These are phyloP conservation scores for Pelvicachromis taeniatus DNA, from an alignment of 2,113 vertebrate genomes.

Conservation along the genomic window DNA sequence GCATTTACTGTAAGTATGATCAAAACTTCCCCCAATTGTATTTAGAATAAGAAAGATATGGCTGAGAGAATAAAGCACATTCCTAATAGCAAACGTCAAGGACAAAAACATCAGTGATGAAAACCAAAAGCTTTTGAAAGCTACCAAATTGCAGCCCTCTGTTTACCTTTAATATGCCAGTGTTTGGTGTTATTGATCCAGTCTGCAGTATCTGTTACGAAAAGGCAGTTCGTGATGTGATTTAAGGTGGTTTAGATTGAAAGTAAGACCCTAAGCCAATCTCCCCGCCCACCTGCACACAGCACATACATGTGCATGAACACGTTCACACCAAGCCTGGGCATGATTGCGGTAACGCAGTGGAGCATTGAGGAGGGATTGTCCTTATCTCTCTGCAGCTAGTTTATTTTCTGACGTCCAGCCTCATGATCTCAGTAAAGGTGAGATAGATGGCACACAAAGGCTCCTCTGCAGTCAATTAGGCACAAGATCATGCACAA, in stretches of 20 bases:
- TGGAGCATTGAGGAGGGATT: background rate
- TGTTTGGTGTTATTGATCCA: background rate
- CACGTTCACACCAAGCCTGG: background rate
- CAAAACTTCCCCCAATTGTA: background rate
- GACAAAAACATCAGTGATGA: background rate
- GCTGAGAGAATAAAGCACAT: background rate
- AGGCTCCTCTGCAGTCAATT: background rate
- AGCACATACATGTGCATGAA: background rate
- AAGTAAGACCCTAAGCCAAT: background rate
- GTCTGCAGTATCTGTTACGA: background rate
- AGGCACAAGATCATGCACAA: background rate
- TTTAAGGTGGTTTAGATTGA: conserved; percentile 25
- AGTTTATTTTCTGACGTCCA: background rate
- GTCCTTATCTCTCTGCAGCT: conserved; percentile 11
- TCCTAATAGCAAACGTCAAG: background rate
- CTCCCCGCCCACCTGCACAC: background rate
- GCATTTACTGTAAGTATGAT: background rate
- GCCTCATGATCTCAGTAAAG: background rate
- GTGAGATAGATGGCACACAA: background rate
- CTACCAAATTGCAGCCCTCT: background rate
- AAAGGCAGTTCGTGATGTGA: background rate
- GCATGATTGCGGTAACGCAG: background rate
- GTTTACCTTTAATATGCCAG: background rate
- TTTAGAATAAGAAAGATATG: background rate
- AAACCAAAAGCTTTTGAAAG: background rate